phyloP scores from a whole-genome alignment of 2,888 invertebrate species.

The Amiota mariae region DNA sequence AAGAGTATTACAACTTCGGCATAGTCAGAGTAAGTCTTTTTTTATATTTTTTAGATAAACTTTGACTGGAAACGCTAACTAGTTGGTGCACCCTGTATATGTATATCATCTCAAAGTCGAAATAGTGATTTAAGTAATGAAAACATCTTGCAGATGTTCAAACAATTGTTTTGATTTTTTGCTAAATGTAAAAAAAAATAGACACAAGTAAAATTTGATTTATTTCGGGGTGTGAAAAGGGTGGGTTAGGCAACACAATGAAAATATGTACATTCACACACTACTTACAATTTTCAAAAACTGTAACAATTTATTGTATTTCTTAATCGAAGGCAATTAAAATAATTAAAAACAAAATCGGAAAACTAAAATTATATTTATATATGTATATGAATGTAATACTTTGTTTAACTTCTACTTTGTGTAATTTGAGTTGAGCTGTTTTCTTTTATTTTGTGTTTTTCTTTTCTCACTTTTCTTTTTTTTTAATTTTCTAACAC shows the following conservation, averaged over 20 bases:
- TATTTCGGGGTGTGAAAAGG: too few species aligned
- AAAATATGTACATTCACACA: background rate
- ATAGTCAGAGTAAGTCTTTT: too few species aligned
- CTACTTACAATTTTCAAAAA: slow-evolving; percentile 9
- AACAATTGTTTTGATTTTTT: too few species aligned
- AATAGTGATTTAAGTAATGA: too few species aligned
- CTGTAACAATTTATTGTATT: slow-evolving; percentile 7
- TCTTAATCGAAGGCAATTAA: background rate
- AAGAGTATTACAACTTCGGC: too few species aligned
- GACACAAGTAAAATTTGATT: background rate
- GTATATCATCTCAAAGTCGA: too few species aligned
- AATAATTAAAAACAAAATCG: slow-evolving; percentile 22
- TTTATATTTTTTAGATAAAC: too few species aligned
- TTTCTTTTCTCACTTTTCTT: background rate
- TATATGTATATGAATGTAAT: background rate
- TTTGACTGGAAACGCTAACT: too few species aligned
- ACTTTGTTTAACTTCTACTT: background rate
- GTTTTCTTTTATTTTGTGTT: background rate
- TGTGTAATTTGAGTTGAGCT: background rate
- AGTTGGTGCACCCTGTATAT: too few species aligned
- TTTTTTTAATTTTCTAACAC: background rate
- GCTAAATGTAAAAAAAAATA: too few species aligned
- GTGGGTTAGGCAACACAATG: background rate
- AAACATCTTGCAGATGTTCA: too few species aligned
- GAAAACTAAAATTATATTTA: background rate